phyloP scores from a whole-genome alignment of 2,888 invertebrate genomes.

The Diabrotica balteata region DNA sequence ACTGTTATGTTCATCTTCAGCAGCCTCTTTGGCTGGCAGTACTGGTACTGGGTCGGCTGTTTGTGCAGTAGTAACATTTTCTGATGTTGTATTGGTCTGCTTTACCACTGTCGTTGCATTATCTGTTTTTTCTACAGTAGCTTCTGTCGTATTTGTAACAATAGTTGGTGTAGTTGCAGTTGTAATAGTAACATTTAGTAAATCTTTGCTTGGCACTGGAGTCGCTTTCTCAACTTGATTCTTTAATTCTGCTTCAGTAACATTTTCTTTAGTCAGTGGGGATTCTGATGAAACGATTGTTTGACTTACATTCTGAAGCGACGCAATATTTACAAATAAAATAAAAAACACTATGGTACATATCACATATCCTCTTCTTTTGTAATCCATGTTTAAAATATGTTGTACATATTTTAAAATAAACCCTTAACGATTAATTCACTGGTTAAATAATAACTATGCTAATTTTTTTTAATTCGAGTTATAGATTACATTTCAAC shows the following conservation, averaged over 20 bases:
- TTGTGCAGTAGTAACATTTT: conserved; percentile 47
- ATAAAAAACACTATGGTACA: conserved; percentile 42
- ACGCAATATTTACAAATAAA: conserved; percentile 47
- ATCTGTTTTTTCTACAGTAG: conserved; percentile 16
- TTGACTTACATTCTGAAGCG: conserved; percentile 38
- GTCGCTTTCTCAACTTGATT: conserved; percentile 1
- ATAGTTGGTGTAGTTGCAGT: not conserved
- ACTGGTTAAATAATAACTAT: conserved; percentile 3
- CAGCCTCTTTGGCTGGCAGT: conserved; percentile 87
- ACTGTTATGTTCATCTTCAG: conserved; percentile 95
- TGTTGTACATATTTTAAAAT: conserved; percentile 11
- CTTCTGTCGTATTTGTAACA: too few relatives aligned
- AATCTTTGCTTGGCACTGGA: not conserved
- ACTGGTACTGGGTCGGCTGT: conserved; percentile 81
- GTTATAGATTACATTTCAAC: conserved; percentile 3
- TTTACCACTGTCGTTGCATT: conserved; percentile 6
- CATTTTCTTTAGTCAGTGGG: conserved; percentile 9
- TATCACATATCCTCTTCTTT: conserved; percentile 24
- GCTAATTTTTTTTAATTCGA: not conserved
- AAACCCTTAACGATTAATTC: conserved; percentile 1
- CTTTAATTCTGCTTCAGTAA: not conserved
- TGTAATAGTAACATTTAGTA: conserved; percentile 5
- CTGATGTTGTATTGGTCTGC: conserved; percentile 6
- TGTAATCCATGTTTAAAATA: conserved; percentile 30
- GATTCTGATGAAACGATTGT: conserved; percentile 10